These are phyloP conservation scores for Aldabrachelys gigantea DNA, from an alignment of 2,113 vertebrate species.

Conservation along the genomic window DNA sequence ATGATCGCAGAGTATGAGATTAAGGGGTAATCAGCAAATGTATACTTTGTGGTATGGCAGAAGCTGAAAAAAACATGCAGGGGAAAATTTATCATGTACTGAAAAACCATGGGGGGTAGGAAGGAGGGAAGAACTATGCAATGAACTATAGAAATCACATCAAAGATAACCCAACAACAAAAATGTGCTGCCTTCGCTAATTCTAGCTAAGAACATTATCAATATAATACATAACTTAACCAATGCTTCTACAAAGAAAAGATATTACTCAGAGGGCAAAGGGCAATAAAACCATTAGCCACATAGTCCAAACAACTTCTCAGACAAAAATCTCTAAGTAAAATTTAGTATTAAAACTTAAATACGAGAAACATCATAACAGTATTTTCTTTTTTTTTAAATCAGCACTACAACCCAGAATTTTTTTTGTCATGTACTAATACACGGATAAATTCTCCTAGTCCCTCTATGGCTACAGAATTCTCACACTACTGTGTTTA, in stretches of 20 bases:
- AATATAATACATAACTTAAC: neutral
- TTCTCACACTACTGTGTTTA: neutral
- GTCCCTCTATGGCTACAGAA: neutral
- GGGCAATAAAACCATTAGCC: neutral
- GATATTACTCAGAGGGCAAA: neutral
- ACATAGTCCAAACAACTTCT: neutral
- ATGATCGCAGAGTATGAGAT: neutral
- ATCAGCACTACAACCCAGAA: neutral
- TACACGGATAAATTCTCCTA: accelerated
- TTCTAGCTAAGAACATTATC: neutral
- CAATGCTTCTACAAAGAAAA: neutral
- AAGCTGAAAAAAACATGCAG: neutral
- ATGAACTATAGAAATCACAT: neutral
- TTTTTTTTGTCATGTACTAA: neutral
- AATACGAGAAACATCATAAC: neutral
- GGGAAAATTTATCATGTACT: neutral
- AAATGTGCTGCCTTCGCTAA: neutral
- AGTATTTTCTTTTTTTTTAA: neutral
- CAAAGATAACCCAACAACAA: neutral
- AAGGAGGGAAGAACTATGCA: neutral
- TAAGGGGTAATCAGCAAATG: neutral
- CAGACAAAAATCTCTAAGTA: neutral
- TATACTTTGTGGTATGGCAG: neutral
- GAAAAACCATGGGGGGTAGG: neutral
- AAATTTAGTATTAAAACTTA: neutral